Base-by-base conservation (phyloP, 2,888 invertebrate genomes). In the Heliconius charithonia region DNA sequence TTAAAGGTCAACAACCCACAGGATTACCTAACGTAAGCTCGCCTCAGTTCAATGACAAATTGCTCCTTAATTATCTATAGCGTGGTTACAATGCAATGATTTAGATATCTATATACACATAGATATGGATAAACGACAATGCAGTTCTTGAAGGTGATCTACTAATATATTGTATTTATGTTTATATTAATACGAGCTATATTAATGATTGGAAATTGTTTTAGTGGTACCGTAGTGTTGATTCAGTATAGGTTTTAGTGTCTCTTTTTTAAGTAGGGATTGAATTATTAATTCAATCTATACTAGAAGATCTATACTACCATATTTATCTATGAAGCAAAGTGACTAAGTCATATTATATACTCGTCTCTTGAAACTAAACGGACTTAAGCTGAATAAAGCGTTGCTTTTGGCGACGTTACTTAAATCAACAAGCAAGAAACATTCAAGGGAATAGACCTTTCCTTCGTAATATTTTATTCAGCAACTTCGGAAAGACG, bases 61-160 rank as follows among this genome's bases (percentile, higher is more conserved):
- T 90, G 89, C 84, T 82, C 83, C 84, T 91, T 89, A 87, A 92
- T 92, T 88, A 91, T 89, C 88, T 88, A 92, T 90, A 88, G 87
- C 81, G 80, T 79, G 78, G 81, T 86, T 84, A 86, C 88, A 87
- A 27, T 32, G 13, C 62, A 25, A 32, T 73, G 37, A 73, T 67
- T 72, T 45, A n/a, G 71, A 77, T 73, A 59, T 12, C 19, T 63
- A n/a, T 19, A 29, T 37, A 59, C 10, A 27, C 2, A 63, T 27
- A 6, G 6, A 22, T 51, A 29, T 27, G 1, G 12, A 6, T 63
- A 63, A 16, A 29, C 12, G 63, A 22, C 25, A 63, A 45, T 41
- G 19, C n/a, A 63, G 4, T 37, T 41, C 74, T 74, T 27, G 25
- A 41, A 41, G 41, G 59, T 16, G 25, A 56, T 37, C n/a, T 59